A percentile compares a stretch with the other conserved stretches of the same genome.
These are phyloP conservation scores for Ricordea florida DNA, from an alignment of 92 coral and sea anemone species.

Conservation along the genomic window DNA sequence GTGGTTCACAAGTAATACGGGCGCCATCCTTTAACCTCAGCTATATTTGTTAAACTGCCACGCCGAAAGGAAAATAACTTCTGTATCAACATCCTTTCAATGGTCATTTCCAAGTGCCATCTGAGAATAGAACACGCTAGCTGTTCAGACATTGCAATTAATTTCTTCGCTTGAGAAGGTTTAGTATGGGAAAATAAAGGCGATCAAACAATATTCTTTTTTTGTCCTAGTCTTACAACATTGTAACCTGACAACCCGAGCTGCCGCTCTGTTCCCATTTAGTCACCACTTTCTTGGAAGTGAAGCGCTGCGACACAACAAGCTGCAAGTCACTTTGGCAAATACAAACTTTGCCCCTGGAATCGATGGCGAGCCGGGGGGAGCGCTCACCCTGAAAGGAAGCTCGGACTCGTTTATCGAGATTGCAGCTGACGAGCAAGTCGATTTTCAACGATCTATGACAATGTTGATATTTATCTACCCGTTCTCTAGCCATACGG, in stretches of 20 bases:
- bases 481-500: slow-evolving; percentile 48
- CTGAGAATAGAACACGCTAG: no score
- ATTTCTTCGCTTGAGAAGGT: no score
- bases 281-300: slow-evolving; percentile 23
- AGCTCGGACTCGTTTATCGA: slow-evolving; percentile 51
- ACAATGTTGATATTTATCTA: slow-evolving; percentile 51
- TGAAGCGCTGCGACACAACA: slow-evolving; percentile 38
- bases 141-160: no score
- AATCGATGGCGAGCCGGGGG: slow-evolving; percentile 43
- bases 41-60: no score
- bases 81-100: no score
- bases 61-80: no score
- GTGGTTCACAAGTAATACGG: no score
- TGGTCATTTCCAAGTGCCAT: no score
- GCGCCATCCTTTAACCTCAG: no score
- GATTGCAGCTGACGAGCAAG: slow-evolving; percentile 42
- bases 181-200: no score
- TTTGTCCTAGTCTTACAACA: slow-evolving; percentile 14
- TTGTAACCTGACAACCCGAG: slow-evolving; percentile 30
- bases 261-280: slow-evolving; percentile 71
- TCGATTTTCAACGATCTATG: slow-evolving; percentile 50
- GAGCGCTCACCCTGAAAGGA: slow-evolving; percentile 54
- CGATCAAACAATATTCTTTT: neutral
- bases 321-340: slow-evolving; percentile 22
- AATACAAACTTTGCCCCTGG: slow-evolving; percentile 37